phyloP scores from a whole-genome alignment of 1,140 invertebrate genomes.

The Reticulitermes speratus region DNA sequence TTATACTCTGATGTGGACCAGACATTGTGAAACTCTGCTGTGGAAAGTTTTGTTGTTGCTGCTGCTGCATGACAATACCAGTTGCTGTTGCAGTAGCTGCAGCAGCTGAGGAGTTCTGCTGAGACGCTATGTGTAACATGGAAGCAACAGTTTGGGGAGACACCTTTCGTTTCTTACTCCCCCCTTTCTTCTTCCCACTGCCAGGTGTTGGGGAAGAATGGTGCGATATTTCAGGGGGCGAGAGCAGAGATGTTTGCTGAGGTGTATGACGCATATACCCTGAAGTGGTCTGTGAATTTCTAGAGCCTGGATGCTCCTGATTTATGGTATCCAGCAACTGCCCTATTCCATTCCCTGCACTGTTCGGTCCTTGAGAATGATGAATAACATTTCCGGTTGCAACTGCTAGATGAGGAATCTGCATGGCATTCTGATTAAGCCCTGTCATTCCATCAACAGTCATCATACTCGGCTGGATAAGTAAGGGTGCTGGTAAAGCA shows the following conservation, averaged over 20 bases:
- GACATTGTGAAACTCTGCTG: constrained; percentile 38
- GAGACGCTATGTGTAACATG: constrained; percentile 70
- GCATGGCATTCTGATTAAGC: constrained; percentile 54
- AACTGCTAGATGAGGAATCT: constrained; percentile 55
- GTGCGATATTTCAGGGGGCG: constrained; percentile 59
- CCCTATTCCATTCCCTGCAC: constrained; percentile 4
- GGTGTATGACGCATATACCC: constrained; percentile 25
- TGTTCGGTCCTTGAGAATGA: constrained; percentile 20
- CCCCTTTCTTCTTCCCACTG: constrained; percentile 54
- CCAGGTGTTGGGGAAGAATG: background rate
- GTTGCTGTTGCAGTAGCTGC: constrained; percentile 31
- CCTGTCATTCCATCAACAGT: constrained; percentile 62
- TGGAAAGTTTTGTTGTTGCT: constrained; percentile 38
- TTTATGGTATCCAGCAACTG: constrained; percentile 28
- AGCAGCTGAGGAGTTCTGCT: constrained; percentile 48
- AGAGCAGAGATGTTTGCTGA: constrained; percentile 43
- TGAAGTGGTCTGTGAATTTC: constrained; percentile 44
- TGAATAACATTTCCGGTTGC: constrained; percentile 49
- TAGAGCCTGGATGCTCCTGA: constrained; percentile 27
- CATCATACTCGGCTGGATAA: constrained; percentile 69
- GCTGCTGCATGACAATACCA: constrained; percentile 39
- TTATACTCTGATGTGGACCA: constrained; percentile 25
- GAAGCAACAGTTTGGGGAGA: constrained; percentile 69
- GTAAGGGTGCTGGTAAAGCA: constrained; percentile 72
- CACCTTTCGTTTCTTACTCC: constrained; percentile 68